Conservation (phyloP, 2,797 vertebrate genomes). For the Sebastes hubbsi region DNA sequence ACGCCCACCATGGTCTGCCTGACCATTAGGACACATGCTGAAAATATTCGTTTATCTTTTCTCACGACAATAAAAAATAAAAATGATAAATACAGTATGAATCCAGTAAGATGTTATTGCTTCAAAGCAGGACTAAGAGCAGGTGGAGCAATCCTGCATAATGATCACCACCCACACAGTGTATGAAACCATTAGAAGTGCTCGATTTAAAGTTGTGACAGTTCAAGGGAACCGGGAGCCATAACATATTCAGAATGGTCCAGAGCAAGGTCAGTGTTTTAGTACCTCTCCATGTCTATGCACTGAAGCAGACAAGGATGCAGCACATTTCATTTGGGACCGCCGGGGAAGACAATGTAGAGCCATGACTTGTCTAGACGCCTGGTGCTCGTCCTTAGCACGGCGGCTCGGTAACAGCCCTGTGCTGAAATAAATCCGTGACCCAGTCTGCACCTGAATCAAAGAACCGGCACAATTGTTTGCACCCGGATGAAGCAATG, state of each 20-base stretch:
- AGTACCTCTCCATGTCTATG: conserved; percentile 76
- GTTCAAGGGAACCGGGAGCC: conserved; percentile 81
- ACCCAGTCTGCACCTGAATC: conserved; percentile 58
- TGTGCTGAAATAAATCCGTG: conserved; percentile 74
- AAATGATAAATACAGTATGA: neutral
- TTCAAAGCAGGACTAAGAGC: conserved; percentile 49
- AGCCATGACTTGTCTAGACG: conserved; percentile 82
- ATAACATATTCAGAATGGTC: conserved; percentile 83
- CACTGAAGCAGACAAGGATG: conserved; percentile 75
- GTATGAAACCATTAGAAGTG: conserved; percentile 80
- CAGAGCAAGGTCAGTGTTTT: conserved; percentile 80
- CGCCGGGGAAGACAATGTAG: conserved; percentile 74
- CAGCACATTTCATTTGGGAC: conserved; percentile 80
- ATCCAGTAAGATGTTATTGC: neutral
- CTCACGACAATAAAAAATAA: conserved; percentile 18
- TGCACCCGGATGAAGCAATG: conserved; percentile 44
- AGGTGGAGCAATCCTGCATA: conserved; percentile 39
- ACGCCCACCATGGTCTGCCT: conserved; percentile 32
- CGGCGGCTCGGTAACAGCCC: conserved; percentile 53
- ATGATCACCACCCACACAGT: conserved; percentile 38
- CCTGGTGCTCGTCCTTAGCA: conserved; percentile 71
- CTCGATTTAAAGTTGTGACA: conserved; percentile 82
- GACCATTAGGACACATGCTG: conserved; percentile 38
- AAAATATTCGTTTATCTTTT: conserved; percentile 16
- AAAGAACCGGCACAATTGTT: conserved; percentile 61